Evolutionary conservation across 2,888 invertebrate genomes (phyloP).

Genomic region (Eupithecia dodoneata): DNA sequence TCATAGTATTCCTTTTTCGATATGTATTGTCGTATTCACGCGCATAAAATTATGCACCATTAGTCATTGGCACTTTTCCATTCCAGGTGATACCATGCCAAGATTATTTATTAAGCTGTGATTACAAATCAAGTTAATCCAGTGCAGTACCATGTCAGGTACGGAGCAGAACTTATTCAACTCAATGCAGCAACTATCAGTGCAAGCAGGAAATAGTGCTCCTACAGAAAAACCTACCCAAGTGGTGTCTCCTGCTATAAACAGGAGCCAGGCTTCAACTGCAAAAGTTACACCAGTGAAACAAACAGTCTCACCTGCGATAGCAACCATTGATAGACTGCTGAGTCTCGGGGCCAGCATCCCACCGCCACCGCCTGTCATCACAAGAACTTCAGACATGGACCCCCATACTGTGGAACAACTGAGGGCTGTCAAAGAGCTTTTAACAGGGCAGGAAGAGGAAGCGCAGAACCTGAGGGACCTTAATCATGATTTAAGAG

Average conservation of each 20-base stretch:
- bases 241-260: slow-evolving; percentile 81
- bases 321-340: slow-evolving; percentile 80
- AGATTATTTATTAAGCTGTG: slow-evolving; percentile 54
- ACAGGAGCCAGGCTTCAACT: slow-evolving; percentile 70
- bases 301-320: slow-evolving; percentile 75
- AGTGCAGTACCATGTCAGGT: slow-evolving; percentile 81
- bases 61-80: slow-evolving; percentile 45
- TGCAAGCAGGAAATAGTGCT: slow-evolving; percentile 77
- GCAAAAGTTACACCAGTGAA: slow-evolving; percentile 74
- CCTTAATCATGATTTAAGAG: slow-evolving; percentile 79
- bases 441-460: slow-evolving; percentile 83
- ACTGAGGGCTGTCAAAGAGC: slow-evolving; percentile 83
- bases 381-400: slow-evolving; percentile 75
- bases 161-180: slow-evolving; percentile 81
- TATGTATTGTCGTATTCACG: slow-evolving; percentile 21
- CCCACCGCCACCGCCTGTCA: slow-evolving; percentile 78
- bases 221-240: slow-evolving; percentile 79
- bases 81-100: slow-evolving; percentile 74
- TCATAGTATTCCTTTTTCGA: slow-evolving; percentile 40
- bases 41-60: slow-evolving; percentile 37
- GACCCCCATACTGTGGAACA: slow-evolving; percentile 85
- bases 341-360: slow-evolving; percentile 74
- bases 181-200: slow-evolving; percentile 81
- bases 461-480: slow-evolving; percentile 83
- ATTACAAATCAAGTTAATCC: slow-evolving; percentile 36